Conservation (phyloP, 1,140 invertebrate species). For the Neuroterus valhalla region DNA sequence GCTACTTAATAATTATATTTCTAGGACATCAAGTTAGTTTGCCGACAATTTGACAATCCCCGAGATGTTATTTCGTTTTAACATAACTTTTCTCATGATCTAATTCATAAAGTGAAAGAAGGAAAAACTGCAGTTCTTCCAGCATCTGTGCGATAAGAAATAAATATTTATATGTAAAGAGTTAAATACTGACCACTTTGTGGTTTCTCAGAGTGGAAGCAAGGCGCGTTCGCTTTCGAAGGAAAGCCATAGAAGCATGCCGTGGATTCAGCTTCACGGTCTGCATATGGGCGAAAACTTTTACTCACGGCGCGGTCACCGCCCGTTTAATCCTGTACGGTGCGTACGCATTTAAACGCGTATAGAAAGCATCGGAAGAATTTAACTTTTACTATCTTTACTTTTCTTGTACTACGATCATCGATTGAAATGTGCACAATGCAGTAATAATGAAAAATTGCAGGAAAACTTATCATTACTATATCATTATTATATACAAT, state of each 20-base stretch:
- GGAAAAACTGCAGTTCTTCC: not conserved
- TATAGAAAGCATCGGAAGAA: constrained; percentile 64
- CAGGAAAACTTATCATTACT: no score
- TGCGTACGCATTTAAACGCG: constrained; percentile 57
- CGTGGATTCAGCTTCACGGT: constrained; percentile 59
- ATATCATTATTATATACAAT: no score
- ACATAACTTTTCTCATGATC: no score
- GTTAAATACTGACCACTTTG: not conserved
- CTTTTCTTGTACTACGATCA: not conserved
- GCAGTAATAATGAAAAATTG: no score
- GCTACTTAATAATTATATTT: no score
- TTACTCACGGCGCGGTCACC: constrained; percentile 64
- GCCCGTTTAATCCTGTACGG: constrained; percentile 50
- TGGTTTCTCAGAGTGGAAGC: constrained; percentile 21
- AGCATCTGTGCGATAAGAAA: not conserved
- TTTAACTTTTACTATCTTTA: constrained; percentile 11
- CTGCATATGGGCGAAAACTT: constrained; percentile 69
- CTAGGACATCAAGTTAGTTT: no score
- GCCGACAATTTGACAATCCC: no score
- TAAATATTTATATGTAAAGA: constrained; percentile 1
- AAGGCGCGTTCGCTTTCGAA: constrained; percentile 52
- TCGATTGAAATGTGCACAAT: not conserved
- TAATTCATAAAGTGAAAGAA: no score
- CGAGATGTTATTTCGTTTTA: no score
- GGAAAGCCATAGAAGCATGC: constrained; percentile 62